Evolutionary conservation across 1,140 invertebrate genomes (phyloP), one percentile per base, ranked within the genome.

Genomic region (Macrobrachium rosenbergii): DNA sequence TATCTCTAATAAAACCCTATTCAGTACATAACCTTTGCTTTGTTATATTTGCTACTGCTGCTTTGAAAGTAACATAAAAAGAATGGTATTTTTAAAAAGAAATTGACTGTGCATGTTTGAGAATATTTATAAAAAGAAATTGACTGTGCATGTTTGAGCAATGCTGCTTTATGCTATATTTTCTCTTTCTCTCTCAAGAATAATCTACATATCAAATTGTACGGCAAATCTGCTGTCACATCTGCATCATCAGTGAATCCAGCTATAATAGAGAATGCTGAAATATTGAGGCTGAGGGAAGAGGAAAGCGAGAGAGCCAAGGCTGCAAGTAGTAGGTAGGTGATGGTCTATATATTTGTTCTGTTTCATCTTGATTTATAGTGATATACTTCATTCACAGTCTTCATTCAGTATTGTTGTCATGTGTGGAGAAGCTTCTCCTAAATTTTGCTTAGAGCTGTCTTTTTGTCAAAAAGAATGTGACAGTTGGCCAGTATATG

Each of bases 181-280:
- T 58, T 60, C n/a, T 0, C n/a, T 0, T 11, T 43, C 63, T 81
- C 2, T 43, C 28, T 45, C 8, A 69, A 90, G 88, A 86, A 88
- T 63, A 76, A 69, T 37, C 83, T 90, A n/a, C 89, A 90, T 58
- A 89, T 90, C 77, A 89, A 89, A 72, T 81, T 90, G 52, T 91
- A 91, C 69, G 90, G 90, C 16, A 85, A 90, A 43, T 72, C 88
- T 0, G 88, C 86, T 17, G 76, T 84, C 7, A 83, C 85, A 12
- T 76, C 79, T 19, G 89, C 87, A 19, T 83, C 83, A 0, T 92
- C 11, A 90, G 89, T 63, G 93, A 93, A 77, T 91, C 95, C 95
- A 90, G 93, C 94, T 76, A 94, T 97, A 11, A 95, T 97, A 89
- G 97, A 98, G 93, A 96, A 96, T 90, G 94, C 96, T 0, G 96